phyloP scores from a whole-genome alignment of 2,797 vertebrate genomes.

The Gorsachius magnificus region DNA sequence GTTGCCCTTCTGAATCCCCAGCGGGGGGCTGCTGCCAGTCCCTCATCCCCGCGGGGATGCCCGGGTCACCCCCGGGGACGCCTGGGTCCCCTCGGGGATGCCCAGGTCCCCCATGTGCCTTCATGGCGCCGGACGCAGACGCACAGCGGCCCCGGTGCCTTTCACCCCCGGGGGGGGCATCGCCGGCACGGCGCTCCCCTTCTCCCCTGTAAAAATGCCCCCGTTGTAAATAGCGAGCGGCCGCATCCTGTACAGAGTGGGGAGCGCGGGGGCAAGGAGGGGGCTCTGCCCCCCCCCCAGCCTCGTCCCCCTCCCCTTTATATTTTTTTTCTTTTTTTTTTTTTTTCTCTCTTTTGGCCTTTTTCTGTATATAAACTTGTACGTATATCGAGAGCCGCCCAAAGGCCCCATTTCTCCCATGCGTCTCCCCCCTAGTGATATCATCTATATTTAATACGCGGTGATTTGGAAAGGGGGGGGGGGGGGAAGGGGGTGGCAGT shows the following conservation, averaged over 20 bases:
- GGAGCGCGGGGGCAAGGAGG: background rate
- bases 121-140: background rate
- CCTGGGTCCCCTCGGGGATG: background rate
- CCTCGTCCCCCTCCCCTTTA: background rate
- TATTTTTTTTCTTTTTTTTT: background rate
- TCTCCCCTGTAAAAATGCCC: conserved; percentile 40
- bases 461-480: background rate
- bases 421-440: conserved; percentile 25
- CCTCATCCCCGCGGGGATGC: background rate
- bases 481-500: background rate
- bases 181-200: background rate
- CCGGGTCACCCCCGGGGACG: background rate
- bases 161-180: background rate
- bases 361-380: conserved; percentile 77
- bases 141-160: background rate
- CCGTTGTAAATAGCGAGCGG: conserved; percentile 32
- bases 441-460: conserved; percentile 52
- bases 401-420: background rate
- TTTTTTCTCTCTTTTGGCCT: background rate
- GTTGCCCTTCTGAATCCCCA: conserved; percentile 86
- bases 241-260: conserved; percentile 54
- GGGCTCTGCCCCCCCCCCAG: background rate
- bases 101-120: conserved; percentile 13
- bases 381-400: background rate
- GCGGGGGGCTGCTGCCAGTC: background rate